Base-by-base conservation (phyloP, 1,140 invertebrate species). In the Chrysopa pallens region DNA sequence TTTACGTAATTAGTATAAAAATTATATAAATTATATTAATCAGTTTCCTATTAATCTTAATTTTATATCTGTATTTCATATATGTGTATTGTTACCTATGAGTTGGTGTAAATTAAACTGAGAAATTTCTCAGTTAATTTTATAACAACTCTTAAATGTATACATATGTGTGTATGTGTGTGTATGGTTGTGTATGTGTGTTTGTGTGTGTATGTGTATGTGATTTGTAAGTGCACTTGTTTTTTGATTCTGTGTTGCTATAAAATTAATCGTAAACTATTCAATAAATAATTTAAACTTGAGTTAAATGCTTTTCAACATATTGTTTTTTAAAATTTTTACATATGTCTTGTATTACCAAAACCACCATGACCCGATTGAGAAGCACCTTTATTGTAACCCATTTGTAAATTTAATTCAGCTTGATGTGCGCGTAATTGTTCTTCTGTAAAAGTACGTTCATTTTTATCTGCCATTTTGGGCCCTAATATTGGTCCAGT, bases 281-380 rank as follows among this genome's bases (percentile, higher is more conserved):
- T 23, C 17, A 23, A 23, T 23, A 23, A 23, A 23, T 23, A 3
- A 23, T 3, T 23, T 23, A 23, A 23, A 23, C 17, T 23, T 23
- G 17, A 23, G 5, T 23, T 23, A 23, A 23, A 23, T 23, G 17
- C 17, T 23, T 5, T 23, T 23, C 17, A 23, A 23, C 17, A 23
- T 3, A n/a, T n/a, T n/a, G 17, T 23, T 23, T 23, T 23, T 23
- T n/a, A n/a, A 23, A 3, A 23, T 23, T 23, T 23, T 76, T 78
- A 91, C 87, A 91, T 90, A 57, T 91, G 86, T 55, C 87, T 74
- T n/a, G 85, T 90, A 61, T 97, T 97, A 51, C 93, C 92, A 58
- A 98, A 89, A 42, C 84, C 78, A 43, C 87, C 86, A 42, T 79
- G 77, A 4, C 87, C 87, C 36, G 85, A 69, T 59, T 90, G 86